Evolutionary conservation across 2,888 invertebrate species (phyloP), one percentile per base, ranked within the genome.

Genomic region (Acleris laterana): DNA sequence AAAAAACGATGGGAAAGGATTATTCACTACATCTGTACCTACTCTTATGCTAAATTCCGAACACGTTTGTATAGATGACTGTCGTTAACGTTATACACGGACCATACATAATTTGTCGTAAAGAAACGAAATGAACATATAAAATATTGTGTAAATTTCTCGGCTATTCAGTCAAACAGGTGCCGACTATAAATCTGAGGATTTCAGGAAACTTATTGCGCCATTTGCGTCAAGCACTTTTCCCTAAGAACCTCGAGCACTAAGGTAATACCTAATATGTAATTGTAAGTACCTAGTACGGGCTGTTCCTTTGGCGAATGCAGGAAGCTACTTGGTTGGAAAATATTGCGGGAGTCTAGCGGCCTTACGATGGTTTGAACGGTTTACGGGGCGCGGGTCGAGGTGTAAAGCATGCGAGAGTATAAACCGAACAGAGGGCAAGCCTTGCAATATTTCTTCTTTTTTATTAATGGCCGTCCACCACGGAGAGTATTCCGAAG

Each of bases 321-420:
- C 32, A 48, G 19, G n/a, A 44, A 25, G 28, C 20, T 44, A 61
- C 46, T 56, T 56, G 28, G 28, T 42, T 50, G 55, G 50, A 60
- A 56, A 65, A 65, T 53, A 53, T 59, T 59, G 60, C 65, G 19
- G 17, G 55, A 32, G 50, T 65, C 64, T 25, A 53, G 46, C 57
- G 11, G 57, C 46, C 28, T 46, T 57, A 57, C 5, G 38, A 4
- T 38, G 17, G 17, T 55, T 55, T 46, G 60, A 55, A 28, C 55
- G 56, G 56, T 65, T 65, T 44, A 50, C 46, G 17, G 20, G 50
- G 50, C 60, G 17, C 51, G 22, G 44, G 38, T 48, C 19, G 42
- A 55, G 56, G 56, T 56, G 56, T 50, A 56, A 17, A 3, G 13
- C 17, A 28, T 13, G 9, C 11, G 19, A 55, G 16, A 19, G 32